Evolutionary conservation across 1,140 invertebrate species (phyloP).

Genomic region (Drosophila littoralis): DNA sequence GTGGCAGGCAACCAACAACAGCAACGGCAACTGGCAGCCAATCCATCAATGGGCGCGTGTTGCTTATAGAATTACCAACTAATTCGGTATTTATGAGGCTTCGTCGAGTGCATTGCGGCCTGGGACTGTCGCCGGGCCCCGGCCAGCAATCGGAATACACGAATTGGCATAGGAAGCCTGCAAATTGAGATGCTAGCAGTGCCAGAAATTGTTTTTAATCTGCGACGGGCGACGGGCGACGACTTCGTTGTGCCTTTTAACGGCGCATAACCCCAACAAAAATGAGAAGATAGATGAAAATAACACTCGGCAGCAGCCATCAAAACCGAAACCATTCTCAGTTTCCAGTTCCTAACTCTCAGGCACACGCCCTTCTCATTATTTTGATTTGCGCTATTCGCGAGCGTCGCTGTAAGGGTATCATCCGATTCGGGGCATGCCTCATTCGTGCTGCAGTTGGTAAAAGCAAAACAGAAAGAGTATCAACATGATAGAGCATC

Average conservation of each 20-base stretch:
- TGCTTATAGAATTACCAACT: conserved; percentile 84
- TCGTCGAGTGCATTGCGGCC: conserved; percentile 78
- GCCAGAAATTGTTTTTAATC: conserved; percentile 77
- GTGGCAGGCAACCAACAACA: conserved; percentile 2
- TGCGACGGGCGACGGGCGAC: conserved; percentile 40
- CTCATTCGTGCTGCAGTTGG: neutral
- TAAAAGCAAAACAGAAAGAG: neutral
- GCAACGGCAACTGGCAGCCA: conserved; percentile 34
- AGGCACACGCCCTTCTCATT: conserved; percentile 53
- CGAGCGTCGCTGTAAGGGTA: conserved; percentile 35
- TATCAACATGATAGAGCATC: neutral
- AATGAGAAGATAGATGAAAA: conserved; percentile 11
- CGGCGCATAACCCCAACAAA: conserved; percentile 51
- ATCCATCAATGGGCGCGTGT: conserved; percentile 83
- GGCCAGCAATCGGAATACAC: conserved; percentile 13
- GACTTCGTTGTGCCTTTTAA: conserved; percentile 67
- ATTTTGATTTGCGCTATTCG: conserved; percentile 53
- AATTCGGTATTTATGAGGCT: conserved; percentile 84
- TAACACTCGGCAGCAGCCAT: conserved; percentile 2
- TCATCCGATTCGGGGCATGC: conserved; percentile 23
- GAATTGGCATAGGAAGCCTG: conserved; percentile 59
- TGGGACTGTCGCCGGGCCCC: conserved; percentile 21
- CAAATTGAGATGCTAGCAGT: conserved; percentile 75
- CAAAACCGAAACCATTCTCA: conserved; percentile 19
- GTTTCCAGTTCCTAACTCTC: conserved; percentile 34